phyloP scores from a whole-genome alignment of 2,113 vertebrate genomes.

The Apteryx mantelli region DNA sequence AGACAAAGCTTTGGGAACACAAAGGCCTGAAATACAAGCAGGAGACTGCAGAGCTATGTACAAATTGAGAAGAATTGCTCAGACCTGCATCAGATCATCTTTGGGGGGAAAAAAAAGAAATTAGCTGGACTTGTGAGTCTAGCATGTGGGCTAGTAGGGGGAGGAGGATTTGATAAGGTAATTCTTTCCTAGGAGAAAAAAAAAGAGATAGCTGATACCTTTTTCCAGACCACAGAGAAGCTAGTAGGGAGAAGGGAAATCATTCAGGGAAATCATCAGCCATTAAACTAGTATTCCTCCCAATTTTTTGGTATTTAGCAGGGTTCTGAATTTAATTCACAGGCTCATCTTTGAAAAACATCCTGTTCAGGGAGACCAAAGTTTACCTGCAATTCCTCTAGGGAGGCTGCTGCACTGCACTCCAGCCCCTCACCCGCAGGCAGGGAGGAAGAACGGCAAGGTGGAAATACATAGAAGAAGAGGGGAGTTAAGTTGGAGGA shows the following conservation, averaged over 20 bases:
- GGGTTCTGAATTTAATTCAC: neutral
- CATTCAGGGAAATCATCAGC: neutral
- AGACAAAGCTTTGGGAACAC: neutral
- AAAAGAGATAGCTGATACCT: neutral
- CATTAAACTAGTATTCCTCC: neutral
- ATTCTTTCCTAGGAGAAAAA: neutral
- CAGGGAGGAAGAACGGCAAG: neutral
- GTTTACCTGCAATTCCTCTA: neutral
- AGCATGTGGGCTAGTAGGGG: neutral
- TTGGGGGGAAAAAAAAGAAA: neutral
- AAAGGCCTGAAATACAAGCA: neutral
- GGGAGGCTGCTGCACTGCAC: conserved; percentile 1
- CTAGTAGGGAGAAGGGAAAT: neutral
- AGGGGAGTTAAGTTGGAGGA: neutral
- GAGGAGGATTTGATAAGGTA: neutral
- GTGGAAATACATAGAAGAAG: neutral
- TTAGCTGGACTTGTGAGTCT: neutral
- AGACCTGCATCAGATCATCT: neutral
- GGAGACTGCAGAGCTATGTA: neutral
- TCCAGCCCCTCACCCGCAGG: neutral
- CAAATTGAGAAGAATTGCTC: neutral
- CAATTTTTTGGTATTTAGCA: neutral
- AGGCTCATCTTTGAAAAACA: neutral
- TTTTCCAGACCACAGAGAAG: neutral
- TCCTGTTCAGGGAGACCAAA: neutral